Evolutionary conservation across 2,797 vertebrate genomes (phyloP), one percentile per base, ranked within the genome.

Genomic region (Somateria mollissima): DNA sequence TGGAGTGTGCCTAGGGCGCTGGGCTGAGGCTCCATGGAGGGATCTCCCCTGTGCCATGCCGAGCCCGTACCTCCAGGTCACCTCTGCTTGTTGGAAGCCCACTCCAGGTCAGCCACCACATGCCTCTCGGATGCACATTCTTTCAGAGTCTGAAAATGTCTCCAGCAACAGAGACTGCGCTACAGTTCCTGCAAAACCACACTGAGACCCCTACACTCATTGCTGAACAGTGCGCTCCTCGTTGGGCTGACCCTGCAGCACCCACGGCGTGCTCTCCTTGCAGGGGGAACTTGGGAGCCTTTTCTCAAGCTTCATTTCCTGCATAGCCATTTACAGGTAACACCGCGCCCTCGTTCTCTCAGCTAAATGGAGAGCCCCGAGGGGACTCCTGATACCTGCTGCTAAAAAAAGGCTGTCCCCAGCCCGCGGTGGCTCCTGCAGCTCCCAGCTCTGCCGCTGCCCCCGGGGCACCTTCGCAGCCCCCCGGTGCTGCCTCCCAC

Each of bases 191-290:
- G 37, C 58, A 37, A 34, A 15, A 16, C 37, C 0, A 1, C 10
- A n/a, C 11, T 6, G 17, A 1, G 0, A 19, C 25, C 36, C 49
- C 43, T 5, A 7, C 1, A 1, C 5, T 32, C 47, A 1, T 25
- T 11, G 27, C 30, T 61, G 34, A 45, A 3, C 47, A 17, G 2
- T 2, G 0, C 3, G 28, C 24, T 74, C 75, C 11, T 18, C 57
- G 7, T 24, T 15, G 11, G 20, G 9, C 11, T 7, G 21, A 7
- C 24, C 24, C 15, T 19, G 28, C 43, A 28, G 27, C 61, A 7
- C 8, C 75, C 47, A 5, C 6, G 4, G 1, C 6, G 14, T 7
- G 21, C 6, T 69, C 19, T 20, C 24, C 36, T 45, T 21, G 54
- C 4, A 0, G n/a, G 34, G n/a, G 3, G 28, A 53, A 11, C 19